These are phyloP conservation scores for Etheostoma spectabile DNA, from an alignment of 2,113 vertebrate species.

Conservation along the genomic window DNA sequence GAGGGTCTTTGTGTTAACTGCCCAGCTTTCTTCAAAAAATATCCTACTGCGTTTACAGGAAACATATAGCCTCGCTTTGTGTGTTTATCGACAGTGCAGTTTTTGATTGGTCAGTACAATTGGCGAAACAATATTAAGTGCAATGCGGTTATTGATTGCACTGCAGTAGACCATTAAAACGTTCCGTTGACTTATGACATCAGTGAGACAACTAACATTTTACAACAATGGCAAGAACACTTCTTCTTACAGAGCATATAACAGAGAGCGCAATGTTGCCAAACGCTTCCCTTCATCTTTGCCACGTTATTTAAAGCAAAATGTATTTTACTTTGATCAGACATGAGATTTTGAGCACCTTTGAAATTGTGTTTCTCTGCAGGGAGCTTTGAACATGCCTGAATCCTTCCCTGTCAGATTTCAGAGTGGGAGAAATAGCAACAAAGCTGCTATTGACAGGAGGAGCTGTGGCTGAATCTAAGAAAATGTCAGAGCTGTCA, in stretches of 20 bases:
- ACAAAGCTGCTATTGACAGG: constrained; percentile 59
- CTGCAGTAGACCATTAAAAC: constrained; percentile 10
- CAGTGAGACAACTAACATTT: background rate
- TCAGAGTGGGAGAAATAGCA: constrained; percentile 36
- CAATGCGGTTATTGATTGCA: background rate
- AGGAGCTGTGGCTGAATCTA: constrained; percentile 48
- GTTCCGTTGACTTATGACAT: background rate
- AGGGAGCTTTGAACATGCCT: constrained; percentile 56
- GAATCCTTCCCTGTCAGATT: constrained; percentile 49
- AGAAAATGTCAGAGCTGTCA: constrained; percentile 67
- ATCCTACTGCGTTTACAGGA: background rate
- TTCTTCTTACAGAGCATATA: constrained; percentile 1
- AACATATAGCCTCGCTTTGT: background rate
- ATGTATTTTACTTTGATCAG: constrained; percentile 44
- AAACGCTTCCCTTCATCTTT: constrained; percentile 22
- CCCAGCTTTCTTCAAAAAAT: background rate
- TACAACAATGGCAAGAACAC: constrained; percentile 10
- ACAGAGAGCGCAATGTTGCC: background rate
- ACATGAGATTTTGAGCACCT: constrained; percentile 37
- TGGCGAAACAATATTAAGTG: background rate
- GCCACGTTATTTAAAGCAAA: constrained; percentile 22
- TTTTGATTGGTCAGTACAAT: background rate
- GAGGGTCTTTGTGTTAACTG: background rate
- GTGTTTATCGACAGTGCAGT: background rate
- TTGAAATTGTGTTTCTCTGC: constrained; percentile 58